phyloP scores from a whole-genome alignment of 2,888 invertebrate species.

The Campoplex nolae region DNA sequence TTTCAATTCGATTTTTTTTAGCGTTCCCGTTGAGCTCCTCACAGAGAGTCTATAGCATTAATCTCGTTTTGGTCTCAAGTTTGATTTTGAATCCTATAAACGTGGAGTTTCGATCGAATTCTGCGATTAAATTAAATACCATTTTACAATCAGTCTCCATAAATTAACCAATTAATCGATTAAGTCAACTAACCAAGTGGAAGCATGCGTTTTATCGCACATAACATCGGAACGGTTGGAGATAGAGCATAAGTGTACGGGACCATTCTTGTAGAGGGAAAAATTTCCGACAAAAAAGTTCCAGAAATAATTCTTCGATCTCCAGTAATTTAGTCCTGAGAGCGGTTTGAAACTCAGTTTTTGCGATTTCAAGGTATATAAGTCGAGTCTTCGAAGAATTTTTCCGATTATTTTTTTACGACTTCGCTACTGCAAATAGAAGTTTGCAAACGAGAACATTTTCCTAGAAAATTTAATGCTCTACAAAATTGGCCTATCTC shows the following conservation, averaged over 20 bases:
- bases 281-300: background rate
- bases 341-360: background rate
- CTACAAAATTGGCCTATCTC: background rate
- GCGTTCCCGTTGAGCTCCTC: too few species aligned
- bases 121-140: background rate
- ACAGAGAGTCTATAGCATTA: too few species aligned
- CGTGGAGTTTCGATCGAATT: too few species aligned
- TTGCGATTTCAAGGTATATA: background rate
- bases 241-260: background rate
- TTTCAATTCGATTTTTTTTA: too few species aligned
- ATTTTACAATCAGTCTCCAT: background rate
- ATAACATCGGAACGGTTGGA: background rate
- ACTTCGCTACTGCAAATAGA: background rate
- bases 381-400: background rate
- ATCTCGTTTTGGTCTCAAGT: too few species aligned
- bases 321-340: background rate
- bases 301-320: background rate
- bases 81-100: too few species aligned
- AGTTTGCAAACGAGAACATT: background rate
- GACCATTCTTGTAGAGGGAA: background rate
- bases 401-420: background rate
- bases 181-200: background rate
- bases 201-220: background rate
- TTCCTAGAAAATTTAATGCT: background rate
- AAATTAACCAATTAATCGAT: background rate